Evolutionary conservation across 2,113 vertebrate species (phyloP).

Genomic region (Hypomesus transpacificus): DNA sequence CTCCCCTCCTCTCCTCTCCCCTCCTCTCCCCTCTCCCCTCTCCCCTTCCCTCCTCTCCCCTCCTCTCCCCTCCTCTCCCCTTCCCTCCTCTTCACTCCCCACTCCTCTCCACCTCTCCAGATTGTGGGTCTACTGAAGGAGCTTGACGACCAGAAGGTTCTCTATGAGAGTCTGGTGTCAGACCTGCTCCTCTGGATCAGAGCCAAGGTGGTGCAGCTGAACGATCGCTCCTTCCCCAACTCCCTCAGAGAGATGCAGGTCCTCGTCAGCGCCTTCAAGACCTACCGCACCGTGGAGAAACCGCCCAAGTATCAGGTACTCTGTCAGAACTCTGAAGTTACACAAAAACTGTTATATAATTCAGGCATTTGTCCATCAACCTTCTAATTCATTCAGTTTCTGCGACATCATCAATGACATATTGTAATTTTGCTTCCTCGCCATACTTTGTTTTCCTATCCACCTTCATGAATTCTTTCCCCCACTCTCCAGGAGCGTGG

Average conservation of each 20-base stretch:
- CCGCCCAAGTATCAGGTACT: slow-evolving; percentile 79
- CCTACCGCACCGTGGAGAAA: slow-evolving; percentile 84
- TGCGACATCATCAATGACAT: background rate
- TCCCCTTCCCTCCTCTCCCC: too few relatives aligned
- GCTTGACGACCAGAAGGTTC: slow-evolving; percentile 73
- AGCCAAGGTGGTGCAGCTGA: slow-evolving; percentile 76
- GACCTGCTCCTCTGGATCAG: slow-evolving; percentile 83
- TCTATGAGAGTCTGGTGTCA: slow-evolving; percentile 77
- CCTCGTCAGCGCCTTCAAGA: slow-evolving; percentile 80
- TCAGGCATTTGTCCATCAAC: background rate
- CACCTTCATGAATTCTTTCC: background rate
- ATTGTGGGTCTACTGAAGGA: slow-evolving; percentile 80
- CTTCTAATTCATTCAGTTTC: background rate
- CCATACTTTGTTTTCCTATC: background rate
- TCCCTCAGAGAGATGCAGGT: slow-evolving; percentile 77
- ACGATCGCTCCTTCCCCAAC: slow-evolving; percentile 79
- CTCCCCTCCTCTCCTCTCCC: too few relatives aligned
- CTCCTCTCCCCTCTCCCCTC: too few relatives aligned
- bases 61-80: background rate
- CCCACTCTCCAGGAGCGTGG: slow-evolving; percentile 69
- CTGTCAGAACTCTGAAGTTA: background rate
- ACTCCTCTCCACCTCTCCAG: slow-evolving; percentile 51
- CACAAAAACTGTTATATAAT: too few relatives aligned
- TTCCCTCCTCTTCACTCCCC: background rate
- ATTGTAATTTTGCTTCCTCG: background rate